Evolutionary conservation across 1,140 invertebrate species (phyloP).

Genomic region (Stegodyphus mimosarum): DNA sequence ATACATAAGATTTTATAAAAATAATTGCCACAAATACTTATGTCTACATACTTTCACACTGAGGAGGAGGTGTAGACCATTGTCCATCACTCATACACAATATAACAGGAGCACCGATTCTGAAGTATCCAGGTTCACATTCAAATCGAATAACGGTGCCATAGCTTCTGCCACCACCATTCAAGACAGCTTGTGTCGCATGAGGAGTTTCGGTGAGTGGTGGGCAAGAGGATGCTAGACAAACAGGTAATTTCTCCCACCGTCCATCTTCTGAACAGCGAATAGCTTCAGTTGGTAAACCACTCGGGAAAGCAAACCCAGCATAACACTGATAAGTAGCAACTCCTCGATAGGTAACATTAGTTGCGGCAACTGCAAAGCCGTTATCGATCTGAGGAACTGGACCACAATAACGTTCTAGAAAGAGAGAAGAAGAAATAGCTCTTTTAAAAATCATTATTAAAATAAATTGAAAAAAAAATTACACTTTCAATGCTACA

Average conservation of each 20-base stretch:
- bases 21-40: not conserved
- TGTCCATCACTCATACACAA: conserved; percentile 96
- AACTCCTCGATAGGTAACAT: conserved; percentile 91
- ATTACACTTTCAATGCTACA: too few species aligned
- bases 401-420: conserved; percentile 95
- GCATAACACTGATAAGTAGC: conserved; percentile 97
- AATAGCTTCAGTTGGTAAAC: conserved; percentile 87
- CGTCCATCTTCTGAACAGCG: conserved; percentile 87
- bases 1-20: not conserved
- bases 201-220: conserved; percentile 87
- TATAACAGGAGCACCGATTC: conserved; percentile 87
- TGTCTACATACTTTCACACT: conserved; percentile 79
- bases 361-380: conserved; percentile 93
- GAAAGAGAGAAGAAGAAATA: conserved; percentile 2
- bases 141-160: conserved; percentile 95
- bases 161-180: conserved; percentile 92
- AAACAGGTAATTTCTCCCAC: conserved; percentile 92
- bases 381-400: conserved; percentile 98
- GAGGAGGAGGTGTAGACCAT: conserved; percentile 92
- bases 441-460: too few species aligned
- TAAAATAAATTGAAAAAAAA: too few species aligned
- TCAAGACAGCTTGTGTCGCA: conserved; percentile 88
- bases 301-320: conserved; percentile 92
- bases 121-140: conserved; percentile 91
- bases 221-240: conserved; percentile 92